These are phyloP conservation scores for Unio delphinus DNA, from an alignment of 2,888 invertebrate species.

Conservation along the genomic window DNA sequence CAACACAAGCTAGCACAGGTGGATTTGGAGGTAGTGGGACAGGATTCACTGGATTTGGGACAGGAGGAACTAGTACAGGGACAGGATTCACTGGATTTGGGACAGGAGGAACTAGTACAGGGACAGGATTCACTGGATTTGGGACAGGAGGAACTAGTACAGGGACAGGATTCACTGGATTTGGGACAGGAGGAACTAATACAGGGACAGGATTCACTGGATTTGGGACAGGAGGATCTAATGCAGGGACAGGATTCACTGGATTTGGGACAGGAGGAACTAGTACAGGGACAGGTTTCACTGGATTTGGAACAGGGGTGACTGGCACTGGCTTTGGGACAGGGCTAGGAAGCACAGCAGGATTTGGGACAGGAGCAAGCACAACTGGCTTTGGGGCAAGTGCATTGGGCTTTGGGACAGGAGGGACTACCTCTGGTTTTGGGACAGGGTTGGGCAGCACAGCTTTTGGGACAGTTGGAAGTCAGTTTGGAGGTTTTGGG, in stretches of 20 bases:
- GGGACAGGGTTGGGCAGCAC: constrained; percentile 7
- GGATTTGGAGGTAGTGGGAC: background rate
- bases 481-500: background rate
- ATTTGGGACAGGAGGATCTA: constrained; percentile 3
- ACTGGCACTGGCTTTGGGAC: background rate
- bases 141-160: constrained; percentile 6
- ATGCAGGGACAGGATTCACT: background rate
- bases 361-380: constrained; percentile 16
- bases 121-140: background rate
- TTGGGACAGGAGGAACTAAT: constrained; percentile 7
- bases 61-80: background rate
- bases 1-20: background rate
- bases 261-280: too few relatives aligned
- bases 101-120: background rate
- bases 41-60: background rate
- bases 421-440: constrained; percentile 7
- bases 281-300: background rate
- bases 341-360: background rate
- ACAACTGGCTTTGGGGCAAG: constrained; percentile 7
- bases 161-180: background rate
- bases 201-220: background rate
- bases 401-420: constrained; percentile 11
- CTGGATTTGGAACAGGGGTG: background rate
- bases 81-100: constrained; percentile 1
- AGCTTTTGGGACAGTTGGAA: constrained; percentile 3